phyloP scores from a whole-genome alignment of 92 coral and sea anemone species.

The Siderastrea radians region DNA sequence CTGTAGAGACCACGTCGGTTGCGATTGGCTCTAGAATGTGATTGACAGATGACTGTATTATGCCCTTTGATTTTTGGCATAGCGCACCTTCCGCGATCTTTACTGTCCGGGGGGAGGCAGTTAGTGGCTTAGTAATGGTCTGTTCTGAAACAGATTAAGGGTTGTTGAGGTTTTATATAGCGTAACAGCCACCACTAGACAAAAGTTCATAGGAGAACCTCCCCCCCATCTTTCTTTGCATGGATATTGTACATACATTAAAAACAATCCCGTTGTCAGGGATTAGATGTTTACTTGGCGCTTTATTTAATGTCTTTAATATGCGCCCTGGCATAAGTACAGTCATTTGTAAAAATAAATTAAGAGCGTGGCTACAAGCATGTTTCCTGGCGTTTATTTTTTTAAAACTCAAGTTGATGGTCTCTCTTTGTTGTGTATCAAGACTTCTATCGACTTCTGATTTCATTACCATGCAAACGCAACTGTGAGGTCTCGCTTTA shows the following conservation, averaged over 20 bases:
- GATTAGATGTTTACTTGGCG: not conserved
- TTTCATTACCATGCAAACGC: too few species aligned
- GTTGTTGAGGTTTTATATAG: not conserved
- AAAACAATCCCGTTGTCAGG: not conserved
- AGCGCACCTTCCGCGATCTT: not conserved
- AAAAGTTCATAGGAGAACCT: too few species aligned
- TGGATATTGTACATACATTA: not conserved
- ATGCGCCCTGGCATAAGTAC: not conserved
- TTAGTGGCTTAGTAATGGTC: too few species aligned
- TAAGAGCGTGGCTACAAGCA: too few species aligned
- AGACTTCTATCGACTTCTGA: too few species aligned
- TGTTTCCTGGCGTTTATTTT: too few species aligned
- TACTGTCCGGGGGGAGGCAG: too few species aligned
- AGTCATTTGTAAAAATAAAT: not conserved
- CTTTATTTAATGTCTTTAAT: not conserved
- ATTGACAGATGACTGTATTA: not conserved
- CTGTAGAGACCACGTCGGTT: not conserved
- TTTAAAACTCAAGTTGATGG: too few species aligned
- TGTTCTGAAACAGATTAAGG: not conserved
- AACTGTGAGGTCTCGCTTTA: too few species aligned
- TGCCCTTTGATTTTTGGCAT: not conserved
- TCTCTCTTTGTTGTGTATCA: too few species aligned
- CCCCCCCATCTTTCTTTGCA: not conserved
- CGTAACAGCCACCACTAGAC: too few species aligned
- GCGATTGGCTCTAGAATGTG: not conserved